A percentile compares a stretch with the other conserved stretches of the same genome.
Evolutionary conservation across 2,113 vertebrate genomes (phyloP).

Genomic region (Sylvia atricapilla): DNA sequence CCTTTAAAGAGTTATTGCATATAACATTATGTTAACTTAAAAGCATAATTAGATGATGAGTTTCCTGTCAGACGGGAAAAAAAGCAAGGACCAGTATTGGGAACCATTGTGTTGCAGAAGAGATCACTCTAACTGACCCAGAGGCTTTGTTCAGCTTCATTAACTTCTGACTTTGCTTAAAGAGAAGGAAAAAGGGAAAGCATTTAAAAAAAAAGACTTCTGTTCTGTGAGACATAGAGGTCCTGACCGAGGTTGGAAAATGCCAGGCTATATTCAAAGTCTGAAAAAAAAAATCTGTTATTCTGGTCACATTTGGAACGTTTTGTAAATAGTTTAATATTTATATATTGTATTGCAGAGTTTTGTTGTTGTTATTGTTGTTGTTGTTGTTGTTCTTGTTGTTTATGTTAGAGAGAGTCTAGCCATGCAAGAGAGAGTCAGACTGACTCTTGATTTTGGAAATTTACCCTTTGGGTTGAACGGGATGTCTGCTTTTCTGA

Average conservation of each 20-base stretch:
- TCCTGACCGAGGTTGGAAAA: neutral
- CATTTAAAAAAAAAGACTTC: neutral
- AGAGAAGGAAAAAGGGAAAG: neutral
- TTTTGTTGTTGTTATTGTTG: too few species aligned
- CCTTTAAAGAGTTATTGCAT: neutral
- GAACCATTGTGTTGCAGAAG: neutral
- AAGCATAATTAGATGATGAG: neutral
- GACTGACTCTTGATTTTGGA: neutral
- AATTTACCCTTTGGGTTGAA: neutral
- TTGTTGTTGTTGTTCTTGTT: too few species aligned
- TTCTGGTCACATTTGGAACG: neutral
- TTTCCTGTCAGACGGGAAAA: neutral
- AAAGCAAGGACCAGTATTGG: neutral
- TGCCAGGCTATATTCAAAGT: neutral
- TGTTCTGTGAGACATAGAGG: neutral
- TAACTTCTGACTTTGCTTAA: neutral
- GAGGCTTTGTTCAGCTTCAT: neutral
- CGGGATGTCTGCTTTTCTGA: accelerated
- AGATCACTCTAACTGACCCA: neutral
- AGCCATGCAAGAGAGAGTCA: neutral
- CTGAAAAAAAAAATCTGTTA: neutral
- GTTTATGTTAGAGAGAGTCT: neutral
- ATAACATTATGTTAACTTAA: neutral
- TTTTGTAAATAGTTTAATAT: neutral
- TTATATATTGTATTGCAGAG: neutral